A percentile compares a stretch with the other conserved stretches of the same genome.
Conservation (phyloP, 1,140 invertebrate species). For the Ceratitis capitata region DNA sequence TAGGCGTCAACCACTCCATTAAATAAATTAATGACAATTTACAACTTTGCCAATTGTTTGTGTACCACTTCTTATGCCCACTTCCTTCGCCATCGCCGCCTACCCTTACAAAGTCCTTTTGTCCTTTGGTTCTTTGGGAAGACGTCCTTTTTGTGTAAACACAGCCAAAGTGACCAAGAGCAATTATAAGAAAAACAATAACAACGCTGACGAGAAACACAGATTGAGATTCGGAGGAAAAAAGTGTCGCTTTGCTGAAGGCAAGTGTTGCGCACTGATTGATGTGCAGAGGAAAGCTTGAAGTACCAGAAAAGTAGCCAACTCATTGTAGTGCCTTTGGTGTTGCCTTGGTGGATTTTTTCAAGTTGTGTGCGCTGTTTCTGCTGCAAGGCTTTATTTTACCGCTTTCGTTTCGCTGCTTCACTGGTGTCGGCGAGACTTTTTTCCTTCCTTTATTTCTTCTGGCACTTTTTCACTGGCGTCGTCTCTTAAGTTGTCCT, state of each 20-base stretch:
- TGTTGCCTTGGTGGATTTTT: background rate
- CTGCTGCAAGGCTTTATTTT: background rate
- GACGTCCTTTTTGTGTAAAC: background rate
- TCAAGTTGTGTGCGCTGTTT: background rate
- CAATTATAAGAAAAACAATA: constrained; percentile 28
- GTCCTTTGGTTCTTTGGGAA: background rate
- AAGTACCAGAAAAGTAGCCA: constrained; percentile 6
- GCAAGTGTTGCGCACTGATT: background rate
- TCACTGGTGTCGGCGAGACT: background rate
- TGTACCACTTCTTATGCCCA: background rate
- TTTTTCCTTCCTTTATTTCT: background rate
- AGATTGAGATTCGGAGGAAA: too few relatives aligned
- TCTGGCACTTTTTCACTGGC: too few relatives aligned
- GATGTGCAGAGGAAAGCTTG: background rate
- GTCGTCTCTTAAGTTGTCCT: constrained; percentile 3
- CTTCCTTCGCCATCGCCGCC: too few relatives aligned
- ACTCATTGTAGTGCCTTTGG: background rate
- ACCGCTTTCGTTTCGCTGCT: background rate
- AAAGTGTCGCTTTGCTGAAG: background rate
- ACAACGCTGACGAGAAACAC: background rate
- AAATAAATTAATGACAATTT: constrained; percentile 41
- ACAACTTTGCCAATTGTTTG: constrained; percentile 16
- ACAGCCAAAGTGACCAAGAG: background rate
- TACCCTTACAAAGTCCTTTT: background rate
- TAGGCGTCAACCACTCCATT: constrained; percentile 38